Conservation (phyloP, 2,888 invertebrate species). For the Dimorphilus gyrociliatus region DNA sequence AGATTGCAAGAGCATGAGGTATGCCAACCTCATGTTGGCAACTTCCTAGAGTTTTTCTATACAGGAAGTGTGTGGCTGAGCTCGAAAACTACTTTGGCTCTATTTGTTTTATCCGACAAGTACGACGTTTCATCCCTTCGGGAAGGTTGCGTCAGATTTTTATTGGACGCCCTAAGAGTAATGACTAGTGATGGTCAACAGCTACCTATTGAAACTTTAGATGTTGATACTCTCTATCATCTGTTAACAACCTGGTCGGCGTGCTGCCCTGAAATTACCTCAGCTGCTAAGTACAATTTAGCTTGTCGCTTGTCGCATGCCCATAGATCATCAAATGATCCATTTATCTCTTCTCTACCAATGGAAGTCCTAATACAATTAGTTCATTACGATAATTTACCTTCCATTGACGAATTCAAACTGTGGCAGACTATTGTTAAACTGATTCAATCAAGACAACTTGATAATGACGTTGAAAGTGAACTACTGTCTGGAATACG, state of each 20-base stretch:
- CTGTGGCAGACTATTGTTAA: conserved; percentile 9
- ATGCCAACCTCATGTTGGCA: conserved; percentile 24
- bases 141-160: conserved; percentile 21
- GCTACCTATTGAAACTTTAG: too few relatives aligned
- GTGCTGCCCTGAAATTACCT: too few relatives aligned
- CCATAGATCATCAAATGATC: conserved; percentile 8
- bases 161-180: conserved; percentile 11
- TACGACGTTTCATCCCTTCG: conserved; percentile 23
- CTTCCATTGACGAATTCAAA: too few relatives aligned
- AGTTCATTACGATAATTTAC: conserved; percentile 10
- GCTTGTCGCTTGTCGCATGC: conserved; percentile 10
- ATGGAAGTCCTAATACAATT: conserved; percentile 7
- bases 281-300: conserved; percentile 11
- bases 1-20: conserved; percentile 16
- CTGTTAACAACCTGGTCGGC: too few relatives aligned
- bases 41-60: conserved; percentile 31
- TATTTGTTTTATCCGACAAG: conserved; percentile 27
- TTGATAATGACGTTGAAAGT: neutral
- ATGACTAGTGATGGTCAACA: too few relatives aligned
- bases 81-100: conserved; percentile 25
- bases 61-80: conserved; percentile 30
- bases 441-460: conserved; percentile 6
- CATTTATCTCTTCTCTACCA: conserved; percentile 9
- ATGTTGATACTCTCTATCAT: too few relatives aligned
- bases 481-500: conserved; percentile 8